Conservation (phyloP, 2,113 vertebrate species). For the Pitta sordida region DNA sequence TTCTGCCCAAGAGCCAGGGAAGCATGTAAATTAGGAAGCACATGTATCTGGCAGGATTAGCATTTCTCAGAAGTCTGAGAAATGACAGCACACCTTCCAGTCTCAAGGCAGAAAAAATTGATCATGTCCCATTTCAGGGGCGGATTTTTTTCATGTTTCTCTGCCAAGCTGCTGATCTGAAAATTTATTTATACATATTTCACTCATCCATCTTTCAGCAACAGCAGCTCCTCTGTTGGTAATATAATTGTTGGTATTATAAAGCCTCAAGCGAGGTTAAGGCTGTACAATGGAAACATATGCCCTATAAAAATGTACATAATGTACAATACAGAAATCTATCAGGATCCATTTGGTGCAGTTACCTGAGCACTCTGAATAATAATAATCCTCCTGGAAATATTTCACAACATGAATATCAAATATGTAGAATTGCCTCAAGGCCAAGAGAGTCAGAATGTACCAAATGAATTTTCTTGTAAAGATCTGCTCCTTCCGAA, state of each 20-base stretch:
- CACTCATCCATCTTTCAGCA: not conserved
- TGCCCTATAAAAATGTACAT: not conserved
- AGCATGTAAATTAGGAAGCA: conserved; percentile 29
- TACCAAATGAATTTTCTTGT: not conserved
- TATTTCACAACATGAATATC: not conserved
- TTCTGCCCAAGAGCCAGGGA: conserved; percentile 6
- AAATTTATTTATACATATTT: not conserved
- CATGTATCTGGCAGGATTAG: conserved; percentile 3
- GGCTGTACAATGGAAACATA: not conserved
- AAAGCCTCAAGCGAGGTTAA: not conserved
- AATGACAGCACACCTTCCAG: conserved; percentile 12
- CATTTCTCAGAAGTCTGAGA: conserved; percentile 6
- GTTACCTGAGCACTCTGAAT: not conserved
- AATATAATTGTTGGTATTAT: not conserved
- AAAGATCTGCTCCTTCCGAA: not conserved
- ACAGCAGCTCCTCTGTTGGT: not conserved
- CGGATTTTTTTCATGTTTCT: not conserved
- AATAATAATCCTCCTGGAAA: not conserved
- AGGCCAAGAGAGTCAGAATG: not conserved
- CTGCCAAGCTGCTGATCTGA: not conserved
- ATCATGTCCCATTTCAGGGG: not conserved
- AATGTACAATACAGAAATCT: not conserved
- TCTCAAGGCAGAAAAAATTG: not conserved
- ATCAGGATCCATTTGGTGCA: not conserved
- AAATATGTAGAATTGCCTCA: not conserved